Conservation (phyloP, 1,140 invertebrate genomes). For the Lepidotrigona ventralis region DNA sequence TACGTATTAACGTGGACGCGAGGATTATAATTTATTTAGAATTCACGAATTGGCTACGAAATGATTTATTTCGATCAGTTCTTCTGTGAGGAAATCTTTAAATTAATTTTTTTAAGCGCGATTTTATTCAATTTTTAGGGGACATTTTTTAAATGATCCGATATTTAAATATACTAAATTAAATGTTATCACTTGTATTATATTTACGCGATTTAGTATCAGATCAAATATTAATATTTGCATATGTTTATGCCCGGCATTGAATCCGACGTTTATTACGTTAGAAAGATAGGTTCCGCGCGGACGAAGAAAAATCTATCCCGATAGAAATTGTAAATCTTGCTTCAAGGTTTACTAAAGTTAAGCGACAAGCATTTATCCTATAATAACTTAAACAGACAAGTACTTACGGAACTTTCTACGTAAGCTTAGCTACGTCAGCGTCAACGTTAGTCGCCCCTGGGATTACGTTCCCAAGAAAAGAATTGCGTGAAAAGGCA, state of each 20-base stretch:
- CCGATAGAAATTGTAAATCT: background rate
- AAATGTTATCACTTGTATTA: background rate
- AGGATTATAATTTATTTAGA: background rate
- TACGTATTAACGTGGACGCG: background rate
- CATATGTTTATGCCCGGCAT: too few species aligned
- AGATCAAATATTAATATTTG: background rate
- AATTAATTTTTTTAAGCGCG: background rate
- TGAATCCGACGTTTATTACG: too few species aligned
- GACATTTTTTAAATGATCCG: background rate
- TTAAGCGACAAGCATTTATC: conserved; percentile 36
- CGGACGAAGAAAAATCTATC: background rate
- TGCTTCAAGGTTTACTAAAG: conserved; percentile 2
- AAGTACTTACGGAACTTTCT: conserved; percentile 55
- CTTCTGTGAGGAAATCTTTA: background rate
- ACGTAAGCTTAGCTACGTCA: conserved; percentile 52
- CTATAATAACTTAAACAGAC: conserved; percentile 61
- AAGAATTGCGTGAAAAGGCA: conserved; percentile 35
- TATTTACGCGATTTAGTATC: background rate
- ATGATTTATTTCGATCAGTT: background rate
- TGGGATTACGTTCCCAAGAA: conserved; percentile 44
- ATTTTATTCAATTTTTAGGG: background rate
- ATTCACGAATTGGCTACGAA: background rate
- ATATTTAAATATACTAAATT: background rate
- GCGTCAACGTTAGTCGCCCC: conserved; percentile 33
- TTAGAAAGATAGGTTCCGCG: too few species aligned